Conservation (phyloP, 2,113 vertebrate genomes). For the Noturus placidus region DNA sequence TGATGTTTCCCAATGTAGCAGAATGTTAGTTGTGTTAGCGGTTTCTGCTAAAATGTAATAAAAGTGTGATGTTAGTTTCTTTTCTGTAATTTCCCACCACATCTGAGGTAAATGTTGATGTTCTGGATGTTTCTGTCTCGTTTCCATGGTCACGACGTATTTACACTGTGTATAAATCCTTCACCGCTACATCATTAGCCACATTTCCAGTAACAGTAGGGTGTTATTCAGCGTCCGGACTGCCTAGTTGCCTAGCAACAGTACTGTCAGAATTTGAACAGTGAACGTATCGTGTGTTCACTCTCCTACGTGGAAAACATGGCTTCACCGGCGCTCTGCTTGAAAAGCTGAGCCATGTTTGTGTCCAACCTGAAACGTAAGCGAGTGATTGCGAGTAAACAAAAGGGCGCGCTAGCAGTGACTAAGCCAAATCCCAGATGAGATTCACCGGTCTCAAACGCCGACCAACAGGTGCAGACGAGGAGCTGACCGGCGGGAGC, state of each 20-base stretch:
- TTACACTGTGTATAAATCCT: background rate
- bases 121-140: background rate
- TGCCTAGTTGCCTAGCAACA: background rate
- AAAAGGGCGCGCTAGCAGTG: background rate
- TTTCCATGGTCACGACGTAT: background rate
- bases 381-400: background rate
- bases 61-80: background rate
- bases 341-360: background rate
- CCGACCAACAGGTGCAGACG: background rate
- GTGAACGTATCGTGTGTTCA: background rate
- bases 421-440: background rate
- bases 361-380: background rate
- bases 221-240: background rate
- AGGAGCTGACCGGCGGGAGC: background rate
- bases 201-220: conserved; percentile 1
- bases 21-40: background rate
- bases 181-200: background rate
- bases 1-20: background rate
- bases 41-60: background rate
- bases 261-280: background rate
- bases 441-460: background rate
- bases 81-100: background rate
- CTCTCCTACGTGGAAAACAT: background rate
- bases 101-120: background rate
- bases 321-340: background rate